Evolutionary conservation across 2,113 vertebrate species (phyloP), one percentile per base, ranked within the genome.

Genomic region (Takifugu flavidus): DNA sequence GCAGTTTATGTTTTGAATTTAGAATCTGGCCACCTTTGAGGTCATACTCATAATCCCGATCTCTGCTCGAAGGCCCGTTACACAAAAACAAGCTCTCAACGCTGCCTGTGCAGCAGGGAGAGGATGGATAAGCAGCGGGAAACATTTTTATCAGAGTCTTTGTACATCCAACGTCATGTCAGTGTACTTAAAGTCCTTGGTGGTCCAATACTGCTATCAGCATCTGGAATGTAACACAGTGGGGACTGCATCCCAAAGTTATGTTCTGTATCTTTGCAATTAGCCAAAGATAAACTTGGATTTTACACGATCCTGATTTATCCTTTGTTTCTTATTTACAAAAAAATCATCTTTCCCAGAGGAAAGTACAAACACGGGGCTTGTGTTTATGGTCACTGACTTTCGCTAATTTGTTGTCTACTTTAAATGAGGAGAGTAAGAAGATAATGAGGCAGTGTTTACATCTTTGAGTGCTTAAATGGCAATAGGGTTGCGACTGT

Each of bases 121-220:
- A 69, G 74, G 74, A 85, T 53, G 62, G 62, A 87, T 75, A 49
- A 64, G 57, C 60, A 61, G 63, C 64, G 76, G 65, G 80, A 88
- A 86, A 78, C 26, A 70, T 64, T 87, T 90, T 88, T 86, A 88
- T 90, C 87, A 65, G 67, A 66, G 53, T 65, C 75, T 81, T 87
- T 79, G 83, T 84, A 74, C 87, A 86, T 86, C 73, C 75, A 56
- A 67, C 85, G 70, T 80, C 72, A 76, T 84, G 84, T 80, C 74
- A 83, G 80, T 78, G 78, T 81, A 76, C 83, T 86, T 83, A 57
- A 77, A 81, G 69, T 81, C 85, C 79, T 86, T 89, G 91, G 89
- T 92, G 91, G 91, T 91, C 90, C 75, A 66, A 69, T 46, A 53
- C 62, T 64, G 72, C 77, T 90, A 89, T 91, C 88, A 88, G 86